Evolutionary conservation across 2,113 vertebrate genomes (phyloP).

Genomic region (Amia ocellicauda): DNA sequence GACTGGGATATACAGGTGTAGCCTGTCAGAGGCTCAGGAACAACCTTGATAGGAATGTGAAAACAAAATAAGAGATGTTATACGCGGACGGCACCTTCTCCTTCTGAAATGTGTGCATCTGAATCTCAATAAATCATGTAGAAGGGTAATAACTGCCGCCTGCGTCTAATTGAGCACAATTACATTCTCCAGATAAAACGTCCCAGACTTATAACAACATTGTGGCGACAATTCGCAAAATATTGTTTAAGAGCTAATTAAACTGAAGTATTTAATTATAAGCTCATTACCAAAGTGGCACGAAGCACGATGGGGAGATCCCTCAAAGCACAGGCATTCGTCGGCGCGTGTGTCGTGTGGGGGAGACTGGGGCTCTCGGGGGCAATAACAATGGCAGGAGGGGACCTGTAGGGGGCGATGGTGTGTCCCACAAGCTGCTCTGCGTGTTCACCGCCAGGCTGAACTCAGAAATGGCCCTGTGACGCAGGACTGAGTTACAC

Average conservation of each 20-base stretch:
- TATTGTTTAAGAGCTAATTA: conserved; percentile 26
- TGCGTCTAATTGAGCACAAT: too few species aligned
- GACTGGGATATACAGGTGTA: too few species aligned
- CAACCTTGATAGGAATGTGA: too few species aligned
- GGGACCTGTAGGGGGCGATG: conserved; percentile 32
- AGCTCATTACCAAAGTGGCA: conserved; percentile 24
- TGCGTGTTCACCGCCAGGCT: too few species aligned
- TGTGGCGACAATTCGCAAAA: conserved; percentile 5
- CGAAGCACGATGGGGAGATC: conserved; percentile 6
- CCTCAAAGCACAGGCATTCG: conserved; percentile 14
- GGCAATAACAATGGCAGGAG: conserved; percentile 7
- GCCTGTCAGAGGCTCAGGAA: too few species aligned
- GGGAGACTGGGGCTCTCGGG: not conserved
- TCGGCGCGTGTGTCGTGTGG: conserved; percentile 1
- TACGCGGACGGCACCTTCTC: too few species aligned
- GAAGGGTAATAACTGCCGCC: too few species aligned
- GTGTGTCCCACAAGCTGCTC: not conserved
- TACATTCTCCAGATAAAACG: not conserved
- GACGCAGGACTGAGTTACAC: too few species aligned
- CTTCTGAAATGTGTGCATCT: conserved; percentile 28
- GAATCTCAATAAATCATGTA: not conserved
- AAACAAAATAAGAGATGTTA: too few species aligned
- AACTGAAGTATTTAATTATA: conserved; percentile 26
- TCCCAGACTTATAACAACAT: not conserved
- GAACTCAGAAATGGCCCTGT: too few species aligned